Conservation (phyloP, 2,797 vertebrate species). For the Pantherophis alleghaniensis region DNA sequence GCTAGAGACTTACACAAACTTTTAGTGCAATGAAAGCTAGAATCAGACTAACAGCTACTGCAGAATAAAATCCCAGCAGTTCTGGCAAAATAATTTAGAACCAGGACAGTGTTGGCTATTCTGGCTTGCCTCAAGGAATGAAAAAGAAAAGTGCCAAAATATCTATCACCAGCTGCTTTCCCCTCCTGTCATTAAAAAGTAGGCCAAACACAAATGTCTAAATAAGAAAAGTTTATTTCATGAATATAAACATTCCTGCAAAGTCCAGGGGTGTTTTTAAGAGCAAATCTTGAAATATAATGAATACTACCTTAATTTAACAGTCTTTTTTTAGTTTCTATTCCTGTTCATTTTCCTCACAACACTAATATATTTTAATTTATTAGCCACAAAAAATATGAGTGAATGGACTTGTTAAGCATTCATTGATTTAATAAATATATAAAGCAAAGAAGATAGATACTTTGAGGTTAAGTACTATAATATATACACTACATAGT, state of each 20-base stretch:
- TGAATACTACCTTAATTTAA: conserved; percentile 41
- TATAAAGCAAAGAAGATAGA: not conserved
- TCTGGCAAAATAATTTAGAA: conserved; percentile 14
- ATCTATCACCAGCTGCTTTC: conserved; percentile 27
- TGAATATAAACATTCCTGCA: conserved; percentile 8
- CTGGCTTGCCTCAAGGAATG: not conserved
- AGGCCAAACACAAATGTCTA: conserved; percentile 5
- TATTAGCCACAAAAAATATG: not conserved
- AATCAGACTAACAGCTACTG: conserved; percentile 20
- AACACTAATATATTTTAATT: conserved; percentile 12
- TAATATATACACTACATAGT: not conserved
- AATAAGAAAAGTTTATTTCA: conserved; percentile 8
- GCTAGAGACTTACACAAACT: conserved; percentile 17
- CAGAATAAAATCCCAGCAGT: conserved; percentile 17
- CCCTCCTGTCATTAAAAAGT: conserved; percentile 7
- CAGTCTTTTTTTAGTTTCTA: conserved; percentile 41
- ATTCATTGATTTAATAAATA: not conserved
- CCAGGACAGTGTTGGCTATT: conserved; percentile 1
- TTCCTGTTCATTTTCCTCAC: conserved; percentile 31
- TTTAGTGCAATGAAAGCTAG: not conserved
- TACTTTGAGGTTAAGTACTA: not conserved
- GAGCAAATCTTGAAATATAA: not conserved
- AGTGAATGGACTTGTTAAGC: conserved; percentile 3
- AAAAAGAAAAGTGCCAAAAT: conserved; percentile 18
- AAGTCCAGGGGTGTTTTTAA: conserved; percentile 32